Percentiles rank a stretch among this genome's conserved stretches.
Conservation (phyloP, 2,888 invertebrate species). For the Acleris emargana region DNA sequence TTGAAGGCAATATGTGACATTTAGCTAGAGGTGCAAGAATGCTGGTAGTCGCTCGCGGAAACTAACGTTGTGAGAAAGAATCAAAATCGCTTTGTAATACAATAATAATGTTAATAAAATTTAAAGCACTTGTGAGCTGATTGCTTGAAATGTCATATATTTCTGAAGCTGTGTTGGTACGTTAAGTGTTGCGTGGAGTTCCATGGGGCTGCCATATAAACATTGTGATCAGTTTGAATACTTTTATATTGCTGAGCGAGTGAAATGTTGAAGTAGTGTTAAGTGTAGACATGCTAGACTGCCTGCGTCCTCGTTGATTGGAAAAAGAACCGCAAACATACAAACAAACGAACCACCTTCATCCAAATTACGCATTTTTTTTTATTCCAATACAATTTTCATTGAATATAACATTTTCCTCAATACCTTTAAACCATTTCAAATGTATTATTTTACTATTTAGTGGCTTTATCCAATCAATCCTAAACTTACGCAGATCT, state of each 20-base stretch:
- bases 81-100: conserved; percentile 58
- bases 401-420: conserved; percentile 6
- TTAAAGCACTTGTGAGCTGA: conserved; percentile 61
- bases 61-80: conserved; percentile 42
- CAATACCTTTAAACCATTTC: conserved; percentile 5
- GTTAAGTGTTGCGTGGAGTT: conserved; percentile 77
- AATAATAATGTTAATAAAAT: conserved; percentile 41
- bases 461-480: conserved; percentile 79
- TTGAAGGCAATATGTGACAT: conserved; percentile 75
- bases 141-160: conserved; percentile 72
- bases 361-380: conserved; percentile 14
- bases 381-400: conserved; percentile 21
- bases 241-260: conserved; percentile 81
- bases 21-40: conserved; percentile 63
- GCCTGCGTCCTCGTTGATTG: conserved; percentile 76
- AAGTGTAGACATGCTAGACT: conserved; percentile 82
- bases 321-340: conserved; percentile 55
- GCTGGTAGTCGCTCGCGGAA: conserved; percentile 9
- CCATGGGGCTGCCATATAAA: conserved; percentile 81
- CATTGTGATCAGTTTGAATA: conserved; percentile 83
- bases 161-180: conserved; percentile 65
- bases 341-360: conserved; percentile 23
- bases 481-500: conserved; percentile 69
- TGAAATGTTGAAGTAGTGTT: conserved; percentile 74
- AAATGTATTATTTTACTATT: conserved; percentile 36